Evolutionary conservation across 2,113 vertebrate species (phyloP).

Genomic region (Typhlomys cinereus): DNA sequence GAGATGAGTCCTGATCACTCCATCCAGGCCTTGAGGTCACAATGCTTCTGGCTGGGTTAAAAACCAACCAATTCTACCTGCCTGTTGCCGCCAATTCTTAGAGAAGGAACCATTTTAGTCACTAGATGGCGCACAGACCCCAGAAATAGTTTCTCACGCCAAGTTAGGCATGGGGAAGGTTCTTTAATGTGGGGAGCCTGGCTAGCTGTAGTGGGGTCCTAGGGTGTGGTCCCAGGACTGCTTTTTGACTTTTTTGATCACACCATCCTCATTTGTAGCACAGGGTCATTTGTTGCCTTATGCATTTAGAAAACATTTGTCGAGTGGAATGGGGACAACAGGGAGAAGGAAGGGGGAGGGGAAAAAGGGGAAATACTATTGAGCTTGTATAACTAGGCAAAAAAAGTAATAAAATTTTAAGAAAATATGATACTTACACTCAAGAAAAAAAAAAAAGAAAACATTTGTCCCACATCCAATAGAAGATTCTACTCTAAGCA

Average conservation of each 20-base stretch:
- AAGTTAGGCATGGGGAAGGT: fast-evolving
- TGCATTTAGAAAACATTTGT: conserved; percentile 8
- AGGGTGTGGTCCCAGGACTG: no score
- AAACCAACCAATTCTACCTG: no score
- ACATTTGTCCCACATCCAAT: not conserved
- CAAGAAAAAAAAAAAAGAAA: no score
- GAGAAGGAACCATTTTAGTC: not conserved
- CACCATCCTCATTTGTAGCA: not conserved
- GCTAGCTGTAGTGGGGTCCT: not conserved
- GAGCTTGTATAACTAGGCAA: no score
- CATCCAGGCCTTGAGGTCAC: not conserved
- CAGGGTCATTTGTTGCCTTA: not conserved
- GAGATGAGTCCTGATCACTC: not conserved
- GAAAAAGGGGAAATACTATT: no score
- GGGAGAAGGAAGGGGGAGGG: no score
- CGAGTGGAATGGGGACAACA: no score
- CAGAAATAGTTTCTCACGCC: not conserved
- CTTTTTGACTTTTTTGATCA: not conserved
- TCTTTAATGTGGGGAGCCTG: not conserved
- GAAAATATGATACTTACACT: no score
- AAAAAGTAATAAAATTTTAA: no score
- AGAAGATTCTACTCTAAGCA: not conserved
- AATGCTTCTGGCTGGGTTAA: not conserved
- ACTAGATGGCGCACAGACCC: not conserved
- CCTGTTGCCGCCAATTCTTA: not conserved